phyloP scores from a whole-genome alignment of 1,140 invertebrate genomes.

The Zaprionus tsacasi region DNA sequence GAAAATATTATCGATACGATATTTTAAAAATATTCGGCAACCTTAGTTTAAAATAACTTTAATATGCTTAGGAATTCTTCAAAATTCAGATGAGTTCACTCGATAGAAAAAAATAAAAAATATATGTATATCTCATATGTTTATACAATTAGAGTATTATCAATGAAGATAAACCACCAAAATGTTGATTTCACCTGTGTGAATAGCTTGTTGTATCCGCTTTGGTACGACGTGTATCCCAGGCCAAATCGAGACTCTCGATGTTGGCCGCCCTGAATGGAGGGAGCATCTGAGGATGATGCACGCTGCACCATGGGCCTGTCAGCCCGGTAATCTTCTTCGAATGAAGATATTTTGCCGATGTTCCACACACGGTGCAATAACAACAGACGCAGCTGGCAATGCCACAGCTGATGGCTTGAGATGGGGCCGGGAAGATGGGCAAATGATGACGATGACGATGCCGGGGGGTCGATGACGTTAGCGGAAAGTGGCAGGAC shows the following conservation, averaged over 20 bases:
- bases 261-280: conserved; percentile 80
- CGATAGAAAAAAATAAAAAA: no score
- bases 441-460: conserved; percentile 17
- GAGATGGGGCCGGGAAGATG: conserved; percentile 9
- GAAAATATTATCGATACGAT: no score
- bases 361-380: conserved; percentile 62
- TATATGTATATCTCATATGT: no score
- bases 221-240: conserved; percentile 91
- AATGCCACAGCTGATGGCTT: conserved; percentile 43
- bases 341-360: conserved; percentile 84
- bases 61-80: no score
- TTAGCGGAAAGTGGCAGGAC: conserved; percentile 17
- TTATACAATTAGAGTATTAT: no score
- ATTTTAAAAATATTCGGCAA: no score
- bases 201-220: conserved; percentile 95
- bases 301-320: conserved; percentile 84
- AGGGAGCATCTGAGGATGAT: conserved; percentile 84
- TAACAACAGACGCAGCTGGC: conserved; percentile 45
- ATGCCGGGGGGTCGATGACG: conserved; percentile 8
- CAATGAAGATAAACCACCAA: neutral
- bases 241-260: conserved; percentile 84
- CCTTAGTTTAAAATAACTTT: no score
- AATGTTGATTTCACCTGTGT: conserved; percentile 88
- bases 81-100: no score
- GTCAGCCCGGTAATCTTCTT: conserved; percentile 84